A percentile compares a stretch with the other conserved stretches of the same genome.
phyloP scores from a whole-genome alignment of 1,140 invertebrate species.

The Thalassaphorura encarpata region DNA sequence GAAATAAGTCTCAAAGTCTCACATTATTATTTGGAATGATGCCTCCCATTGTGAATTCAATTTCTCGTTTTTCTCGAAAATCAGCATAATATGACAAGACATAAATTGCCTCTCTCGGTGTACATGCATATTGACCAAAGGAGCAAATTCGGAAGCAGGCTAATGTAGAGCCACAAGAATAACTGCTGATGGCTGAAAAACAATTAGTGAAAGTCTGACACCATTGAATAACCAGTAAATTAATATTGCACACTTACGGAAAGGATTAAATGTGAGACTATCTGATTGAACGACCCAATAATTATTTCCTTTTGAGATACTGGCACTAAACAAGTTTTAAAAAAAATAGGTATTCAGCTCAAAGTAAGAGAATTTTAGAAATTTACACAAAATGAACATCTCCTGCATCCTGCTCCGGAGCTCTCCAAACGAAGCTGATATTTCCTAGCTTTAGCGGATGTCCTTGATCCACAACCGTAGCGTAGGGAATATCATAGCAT shows the following conservation, averaged over 20 bases:
- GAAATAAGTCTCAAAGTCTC: neutral
- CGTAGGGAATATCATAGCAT: conserved; percentile 21
- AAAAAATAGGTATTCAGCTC: neutral
- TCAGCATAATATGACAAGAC: conserved; percentile 23
- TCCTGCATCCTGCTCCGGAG: conserved; percentile 22
- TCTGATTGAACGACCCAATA: conserved; percentile 29
- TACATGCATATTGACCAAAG: conserved; percentile 10
- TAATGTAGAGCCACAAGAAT: conserved; percentile 21
- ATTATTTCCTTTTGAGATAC: conserved; percentile 20
- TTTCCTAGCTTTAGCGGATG: conserved; percentile 21
- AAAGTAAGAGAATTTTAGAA: neutral
- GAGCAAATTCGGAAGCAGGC: conserved; percentile 30
- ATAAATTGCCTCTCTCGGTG: conserved; percentile 14
- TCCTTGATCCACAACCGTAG: conserved; percentile 25
- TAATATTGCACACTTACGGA: conserved; percentile 30
- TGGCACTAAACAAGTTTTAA: conserved; percentile 20
- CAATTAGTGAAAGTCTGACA: neutral
- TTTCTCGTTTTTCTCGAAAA: conserved; percentile 14
- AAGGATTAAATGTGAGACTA: conserved; percentile 27
- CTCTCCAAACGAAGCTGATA: conserved; percentile 24
- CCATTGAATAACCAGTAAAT: too few relatives aligned
- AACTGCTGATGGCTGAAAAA: conserved; percentile 28
- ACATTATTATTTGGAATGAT: conserved; percentile 19
- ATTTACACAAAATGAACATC: conserved; percentile 28
- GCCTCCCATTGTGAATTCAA: conserved; percentile 30